Base-by-base conservation (phyloP, 2,888 invertebrate species). In the Athetis lepigone region DNA sequence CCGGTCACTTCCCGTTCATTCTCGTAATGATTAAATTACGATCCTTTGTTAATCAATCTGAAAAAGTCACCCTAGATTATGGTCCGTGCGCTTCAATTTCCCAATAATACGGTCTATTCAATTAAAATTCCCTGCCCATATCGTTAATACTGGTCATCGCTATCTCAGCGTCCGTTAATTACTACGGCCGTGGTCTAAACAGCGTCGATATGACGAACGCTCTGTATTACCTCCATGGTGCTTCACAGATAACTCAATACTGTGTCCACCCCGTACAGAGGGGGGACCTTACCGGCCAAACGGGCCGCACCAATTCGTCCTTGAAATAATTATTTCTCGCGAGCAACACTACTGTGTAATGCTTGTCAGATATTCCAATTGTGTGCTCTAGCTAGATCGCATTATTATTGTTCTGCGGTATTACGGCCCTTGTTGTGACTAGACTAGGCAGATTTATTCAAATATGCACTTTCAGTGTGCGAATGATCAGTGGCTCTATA, bases 291-390 rank as follows among this genome's bases (percentile, higher is more conserved):
- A 33, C 33, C 4, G 60, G 60, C 27, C 6, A 4, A 13, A 33
- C 13, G 13, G 13, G 5, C 23, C n/a, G 23, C n/a, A 11, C 64
- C 43, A 33, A 54, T 62, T 37, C 18, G 56, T 46, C 45, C 46
- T 62, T 58, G 47, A 47, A 74, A 62, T 61, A 59, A 58, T 59
- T 29, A 52, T 70, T 27, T 27, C n/a, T 18, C 7, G 4, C 16
- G 3, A 2, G 3, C 4, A 4, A 33, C 33, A 40, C 19, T 6
- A 9, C 33, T 13, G 27, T n/a, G n/a, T 46, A 9, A 21, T n/a
- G 8, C 46, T 16, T 6, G 21, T 56, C 25, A 47, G 19, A 21
- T 55, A 49, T 63, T 55, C 42, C 21, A 37, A 46, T 21, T 54
- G 50, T 52, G 50, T 11, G 23, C 19, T 25, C 13, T 16, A 42